A percentile compares a stretch with the other conserved stretches of the same genome.
Conservation (phyloP, 2,888 invertebrate genomes). For the Ormyrus labotus region DNA sequence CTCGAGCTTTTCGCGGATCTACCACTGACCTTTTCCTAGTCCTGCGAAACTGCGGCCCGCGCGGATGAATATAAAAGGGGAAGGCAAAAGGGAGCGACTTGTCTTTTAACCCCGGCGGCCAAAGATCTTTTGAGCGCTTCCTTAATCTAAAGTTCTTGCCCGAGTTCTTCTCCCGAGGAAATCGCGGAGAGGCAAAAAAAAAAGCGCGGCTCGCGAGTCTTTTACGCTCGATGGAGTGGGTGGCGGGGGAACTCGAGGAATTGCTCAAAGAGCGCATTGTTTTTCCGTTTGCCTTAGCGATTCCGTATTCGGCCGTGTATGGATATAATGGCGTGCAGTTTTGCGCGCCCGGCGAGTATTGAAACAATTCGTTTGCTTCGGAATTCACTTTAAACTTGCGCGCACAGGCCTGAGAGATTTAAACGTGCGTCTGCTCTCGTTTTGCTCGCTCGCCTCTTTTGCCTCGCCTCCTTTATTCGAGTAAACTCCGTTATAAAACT, state of each 20-base stretch:
- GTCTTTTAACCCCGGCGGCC: constrained; percentile 15
- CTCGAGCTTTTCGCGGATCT: not conserved
- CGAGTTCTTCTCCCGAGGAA: not conserved
- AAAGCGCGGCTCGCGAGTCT: not conserved
- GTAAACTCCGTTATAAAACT: no score
- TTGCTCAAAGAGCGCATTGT: constrained; percentile 45
- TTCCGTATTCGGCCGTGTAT: not conserved
- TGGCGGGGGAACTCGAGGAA: constrained; percentile 10
- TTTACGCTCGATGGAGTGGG: not conserved
- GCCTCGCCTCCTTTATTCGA: no score
- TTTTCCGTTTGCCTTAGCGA: constrained; percentile 12
- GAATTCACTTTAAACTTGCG: not conserved
- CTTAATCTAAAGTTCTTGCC: constrained; percentile 31
- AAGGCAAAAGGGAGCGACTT: not conserved
- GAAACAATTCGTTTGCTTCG: constrained; percentile 23
- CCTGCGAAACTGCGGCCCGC: not conserved
- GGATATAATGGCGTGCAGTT: not conserved
- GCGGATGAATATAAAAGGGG: not conserved
- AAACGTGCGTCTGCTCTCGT: no score
- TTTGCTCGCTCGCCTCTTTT: not conserved
- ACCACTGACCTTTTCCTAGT: no score
- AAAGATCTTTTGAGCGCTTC: not conserved
- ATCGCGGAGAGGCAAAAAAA: not conserved
- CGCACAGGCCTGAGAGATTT: no score
- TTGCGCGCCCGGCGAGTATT: not conserved